Base-by-base conservation (phyloP, 2,113 vertebrate genomes). In the Haemorhous mexicanus region DNA sequence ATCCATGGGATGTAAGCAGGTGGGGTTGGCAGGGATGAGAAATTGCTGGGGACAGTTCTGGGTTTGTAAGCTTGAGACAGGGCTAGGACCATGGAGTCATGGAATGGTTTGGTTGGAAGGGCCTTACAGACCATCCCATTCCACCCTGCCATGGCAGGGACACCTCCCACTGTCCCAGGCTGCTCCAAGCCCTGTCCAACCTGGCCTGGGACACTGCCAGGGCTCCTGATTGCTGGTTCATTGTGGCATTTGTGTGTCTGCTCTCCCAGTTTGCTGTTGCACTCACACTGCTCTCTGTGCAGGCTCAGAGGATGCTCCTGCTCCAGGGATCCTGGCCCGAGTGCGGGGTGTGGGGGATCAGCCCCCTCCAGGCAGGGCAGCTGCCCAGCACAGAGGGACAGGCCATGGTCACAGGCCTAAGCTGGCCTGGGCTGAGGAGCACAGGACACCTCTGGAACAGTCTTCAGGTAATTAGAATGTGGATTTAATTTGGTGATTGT, bases 251-350 rank as follows among this genome's bases (percentile, higher is more conserved):
- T n/a, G 41, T 67, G 16, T 28, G 1, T 14, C 20, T 56, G 0
- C 43, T 39, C 14, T 7, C 47, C 6, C 30, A 33, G 13, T 10
- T 19, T 20, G 19, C 20, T 35, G 11, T 4, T 39, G 20, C 30
- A 2, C 49, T 68, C 16, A 2, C 9, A 1, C 23, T 35, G 16
- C 33, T 83, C 8, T 50, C 84, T 63, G 49, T 74, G 19, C 92
- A 99, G 99, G 98, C 12, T 98, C 98, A 24, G 98, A 98, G 63
- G 98, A 98, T 77, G 98, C 98, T 3, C 41, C 98, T 76, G 97
- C 98, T 23, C 97, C 98, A 8, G 94, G 85, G 37, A 97, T 98
- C 92, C 97, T 94, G 19, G 88, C 87, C 9, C 97, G 97, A 0
- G 64, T 96, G n/a, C 97, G 98, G 50, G 98, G 97, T 37, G 92